Percentiles rank a stretch among this genome's conserved stretches.
Evolutionary conservation across 2,888 invertebrate genomes (phyloP).

Genomic region (Atrina japonica): DNA sequence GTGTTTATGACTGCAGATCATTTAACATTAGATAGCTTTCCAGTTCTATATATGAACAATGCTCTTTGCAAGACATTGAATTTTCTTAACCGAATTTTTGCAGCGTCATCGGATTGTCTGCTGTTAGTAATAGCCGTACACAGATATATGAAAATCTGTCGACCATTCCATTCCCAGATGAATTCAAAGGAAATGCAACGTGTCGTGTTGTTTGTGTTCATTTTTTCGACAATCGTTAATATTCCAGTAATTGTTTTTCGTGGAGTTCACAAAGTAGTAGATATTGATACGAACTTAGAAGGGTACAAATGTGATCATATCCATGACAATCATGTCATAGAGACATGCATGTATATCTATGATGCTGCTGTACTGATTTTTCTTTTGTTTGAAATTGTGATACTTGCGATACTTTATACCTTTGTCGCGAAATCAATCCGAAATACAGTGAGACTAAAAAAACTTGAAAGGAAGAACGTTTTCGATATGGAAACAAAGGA

Average conservation of each 20-base stretch:
- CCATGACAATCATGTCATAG: not conserved
- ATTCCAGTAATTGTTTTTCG: conserved; percentile 14
- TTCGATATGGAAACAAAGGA: too few species aligned
- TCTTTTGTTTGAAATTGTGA: not conserved
- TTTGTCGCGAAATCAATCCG: conserved; percentile 4
- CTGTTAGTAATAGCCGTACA: conserved; percentile 15
- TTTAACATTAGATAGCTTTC: not conserved
- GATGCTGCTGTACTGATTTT: conserved; percentile 1
- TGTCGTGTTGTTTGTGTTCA: not conserved
- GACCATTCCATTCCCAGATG: not conserved
- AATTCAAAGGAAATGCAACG: not conserved
- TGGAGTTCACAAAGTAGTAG: conserved; percentile 4
- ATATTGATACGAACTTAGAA: not conserved
- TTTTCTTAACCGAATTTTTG: conserved; percentile 9
- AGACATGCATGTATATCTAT: not conserved
- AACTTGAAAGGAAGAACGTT: not conserved
- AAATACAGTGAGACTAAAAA: not conserved
- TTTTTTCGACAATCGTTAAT: conserved; percentile 8
- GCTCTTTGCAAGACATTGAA: conserved; percentile 11
- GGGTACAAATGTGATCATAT: conserved; percentile 15
- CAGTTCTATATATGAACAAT: conserved; percentile 1
- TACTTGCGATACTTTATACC: not conserved
- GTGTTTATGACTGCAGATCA: conserved; percentile 5
- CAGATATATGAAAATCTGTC: conserved; percentile 4
- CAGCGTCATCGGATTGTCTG: conserved; percentile 12